A percentile compares a stretch with the other conserved stretches of the same genome.
These are phyloP conservation scores for rat (Rattus norvegicus) DNA, from an alignment of 2,113 vertebrate genomes.

Conservation along the genomic window GRCr8 NC_086028.1:35063501-35064000, in stretches of 20 bases:
- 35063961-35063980: background rate
- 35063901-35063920: background rate
- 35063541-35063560: conserved; percentile 87
- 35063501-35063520: conserved; percentile 91
- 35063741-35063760: conserved; percentile 34
- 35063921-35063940: background rate
- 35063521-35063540: conserved; percentile 89
- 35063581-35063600: background rate
- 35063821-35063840: background rate
- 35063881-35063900: background rate
- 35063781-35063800: background rate
- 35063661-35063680: background rate
- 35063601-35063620: background rate
- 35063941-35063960: background rate
- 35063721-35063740: background rate
- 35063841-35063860: background rate
- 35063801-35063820: background rate
- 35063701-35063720: background rate
- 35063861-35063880: background rate
- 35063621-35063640: background rate
- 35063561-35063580: conserved; percentile 82
- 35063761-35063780: conserved; percentile 24
- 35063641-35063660: background rate
- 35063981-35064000: background rate
- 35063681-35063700: background rate